Evolutionary conservation across 2,888 invertebrate species (phyloP).

Genomic region (Minunthozetes semirufus): DNA sequence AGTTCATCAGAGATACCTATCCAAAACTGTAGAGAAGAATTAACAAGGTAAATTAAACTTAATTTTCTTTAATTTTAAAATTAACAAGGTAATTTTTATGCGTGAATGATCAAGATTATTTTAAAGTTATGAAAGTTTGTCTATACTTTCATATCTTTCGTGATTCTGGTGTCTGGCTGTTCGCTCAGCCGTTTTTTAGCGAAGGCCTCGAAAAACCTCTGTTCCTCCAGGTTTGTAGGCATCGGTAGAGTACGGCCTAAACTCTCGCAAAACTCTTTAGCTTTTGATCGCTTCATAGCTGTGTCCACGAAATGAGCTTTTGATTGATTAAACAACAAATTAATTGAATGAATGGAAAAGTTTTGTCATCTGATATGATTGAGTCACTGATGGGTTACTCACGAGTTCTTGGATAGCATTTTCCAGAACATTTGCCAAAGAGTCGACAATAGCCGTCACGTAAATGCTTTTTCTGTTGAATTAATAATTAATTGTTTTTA

Average conservation of each 20-base stretch:
- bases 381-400: background rate
- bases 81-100: no score
- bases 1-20: constrained; percentile 22
- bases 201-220: constrained; percentile 16
- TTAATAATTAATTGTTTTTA: background rate
- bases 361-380: no score
- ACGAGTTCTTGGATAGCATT: constrained; percentile 30
- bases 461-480: constrained; percentile 9
- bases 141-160: background rate
- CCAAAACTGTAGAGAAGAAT: background rate
- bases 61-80: no score
- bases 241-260: constrained; percentile 20
- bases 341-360: background rate
- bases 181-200: background rate
- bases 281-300: background rate
- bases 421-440: constrained; percentile 31
- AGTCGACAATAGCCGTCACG: constrained; percentile 21
- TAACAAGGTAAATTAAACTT: no score
- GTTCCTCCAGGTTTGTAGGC: constrained; percentile 12
- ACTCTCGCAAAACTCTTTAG: constrained; percentile 1
- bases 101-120: no score
- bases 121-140: no score
- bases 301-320: constrained; percentile 26
- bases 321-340: background rate
- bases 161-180: background rate